These are phyloP conservation scores for Nerophis lumbriciformis DNA, from an alignment of 2,113 vertebrate species.

Conservation along the genomic window DNA sequence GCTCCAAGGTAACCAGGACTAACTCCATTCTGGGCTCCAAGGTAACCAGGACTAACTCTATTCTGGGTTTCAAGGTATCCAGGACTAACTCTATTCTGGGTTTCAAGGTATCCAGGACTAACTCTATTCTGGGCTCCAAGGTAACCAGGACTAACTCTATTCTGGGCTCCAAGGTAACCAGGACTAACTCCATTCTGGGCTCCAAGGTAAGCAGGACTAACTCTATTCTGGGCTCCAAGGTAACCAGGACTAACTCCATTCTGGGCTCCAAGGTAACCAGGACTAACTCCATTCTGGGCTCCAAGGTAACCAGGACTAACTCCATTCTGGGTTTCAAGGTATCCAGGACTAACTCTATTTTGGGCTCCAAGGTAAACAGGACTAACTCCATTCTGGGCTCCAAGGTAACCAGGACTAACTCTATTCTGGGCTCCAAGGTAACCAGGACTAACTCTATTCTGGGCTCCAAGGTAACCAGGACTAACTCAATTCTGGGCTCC, in stretches of 20 bases:
- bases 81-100: slow-evolving; percentile 7
- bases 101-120: not conserved
- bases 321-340: too few species aligned
- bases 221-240: slow-evolving; percentile 11
- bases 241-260: not conserved
- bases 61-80: too few species aligned
- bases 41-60: not conserved
- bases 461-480: too few species aligned
- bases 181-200: not conserved
- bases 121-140: too few species aligned
- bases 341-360: too few species aligned
- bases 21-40: slow-evolving; percentile 11
- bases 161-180: slow-evolving; percentile 17
- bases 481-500: slow-evolving; percentile 8
- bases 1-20: too few species aligned
- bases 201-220: too few species aligned
- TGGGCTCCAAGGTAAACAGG: slow-evolving; percentile 6
- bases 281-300: slow-evolving; percentile 9
- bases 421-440: slow-evolving; percentile 16
- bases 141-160: too few species aligned
- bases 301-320: slow-evolving; percentile 1
- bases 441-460: not conserved
- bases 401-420: too few species aligned
- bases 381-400: slow-evolving; percentile 1
- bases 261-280: too few species aligned